Base-by-base conservation (phyloP, 2,797 vertebrate genomes). In the Gadopsis marmoratus region DNA sequence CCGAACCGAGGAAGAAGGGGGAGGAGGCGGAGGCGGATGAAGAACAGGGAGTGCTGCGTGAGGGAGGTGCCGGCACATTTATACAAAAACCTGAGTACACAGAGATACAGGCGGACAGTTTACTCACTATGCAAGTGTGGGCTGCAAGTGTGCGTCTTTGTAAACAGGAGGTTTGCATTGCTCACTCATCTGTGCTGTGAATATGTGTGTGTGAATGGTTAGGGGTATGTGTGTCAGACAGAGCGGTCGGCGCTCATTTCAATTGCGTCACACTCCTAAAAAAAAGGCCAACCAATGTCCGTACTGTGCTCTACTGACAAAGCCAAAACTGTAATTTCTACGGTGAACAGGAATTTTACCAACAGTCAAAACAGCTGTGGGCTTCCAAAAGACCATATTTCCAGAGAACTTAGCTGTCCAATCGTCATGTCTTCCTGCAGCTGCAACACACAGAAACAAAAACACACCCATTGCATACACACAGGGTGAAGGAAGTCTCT, bases 371-470 rank as follows among this genome's bases (percentile, higher is more conserved):
- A 69, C 55, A 70, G 75, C 61, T 77, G 74, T 37, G 9, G 29
- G 56, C 51, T 76, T 76, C 50, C 55, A 43, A 33, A 74, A 39
- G 54, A 74, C 14, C 14, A 17, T 26, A 26, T 63, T 84, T 75
- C 67, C 71, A 63, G 21, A 77, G 65, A 87, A 73, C 61, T 60
- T 11, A 4, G 19, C 7, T 4, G 7, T 54, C 48, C 17, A 55
- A 50, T 39, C 4, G 0, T 23, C 31, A 68, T 43, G n/a, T 80
- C 50, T 86, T 86, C 85, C 82, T 85, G 82, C 85, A 91, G 89
- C 82, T 90, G 81, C 37, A 76, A 61, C n/a, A 39, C 74, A 54
- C 53, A 74, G 17, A 69, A 39, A 74, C 86, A 79, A 62, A 62
- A 80, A 78, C 56, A 43, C 60, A 75, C 0, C 37, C 37, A 7